Evolutionary conservation across 2,797 vertebrate species (phyloP), one percentile per base, ranked within the genome.

Genomic region (Leptatherina wallacei): DNA sequence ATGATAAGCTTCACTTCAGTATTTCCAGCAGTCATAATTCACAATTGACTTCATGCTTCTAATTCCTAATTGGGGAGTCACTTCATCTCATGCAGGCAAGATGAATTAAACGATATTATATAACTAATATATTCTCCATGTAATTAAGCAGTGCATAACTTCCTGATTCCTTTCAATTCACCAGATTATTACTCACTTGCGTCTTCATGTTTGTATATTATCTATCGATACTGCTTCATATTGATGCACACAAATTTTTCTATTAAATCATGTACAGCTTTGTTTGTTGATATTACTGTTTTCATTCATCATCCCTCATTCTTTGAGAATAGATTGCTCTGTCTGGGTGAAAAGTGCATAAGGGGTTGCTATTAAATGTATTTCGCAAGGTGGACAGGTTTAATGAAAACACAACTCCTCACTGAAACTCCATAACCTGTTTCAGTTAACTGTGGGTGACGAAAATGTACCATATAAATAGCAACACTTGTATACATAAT

Each of bases 341-440:
- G 70, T 55, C 64, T 69, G 76, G 65, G n/a, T 62, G 68, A 61
- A 57, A 52, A 62, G 22, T n/a, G 32, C 70, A 75, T 86, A 89
- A 92, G 91, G 91, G 91, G 90, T 93, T 93, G 86, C 87, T 79
- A 79, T 86, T 68, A 90, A 91, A 91, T 91, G 90, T 91, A 85
- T 91, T 93, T 92, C 87, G 83, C 77, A 47, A 65, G 57, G 42
- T 61, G 65, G 74, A 70, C 74, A 55, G 60, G 77, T 79, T 77
- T 36, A 9, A 65, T 71, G 55, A 75, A 78, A 73, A 80, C 79
- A 70, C 79, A 77, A 67, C 58, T 75, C 66, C 63, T 72, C 77
- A 76, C 80, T 65, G 64, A 73, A 85, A 71, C 84, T 60, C 80
- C 85, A 78, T 49, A 57, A 73, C 70, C 85, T 81, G 86, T 88